Percentiles rank a stretch among this genome's conserved stretches.
Evolutionary conservation across 1,140 invertebrate species (phyloP).

Genomic region (Cydia strobilella): DNA sequence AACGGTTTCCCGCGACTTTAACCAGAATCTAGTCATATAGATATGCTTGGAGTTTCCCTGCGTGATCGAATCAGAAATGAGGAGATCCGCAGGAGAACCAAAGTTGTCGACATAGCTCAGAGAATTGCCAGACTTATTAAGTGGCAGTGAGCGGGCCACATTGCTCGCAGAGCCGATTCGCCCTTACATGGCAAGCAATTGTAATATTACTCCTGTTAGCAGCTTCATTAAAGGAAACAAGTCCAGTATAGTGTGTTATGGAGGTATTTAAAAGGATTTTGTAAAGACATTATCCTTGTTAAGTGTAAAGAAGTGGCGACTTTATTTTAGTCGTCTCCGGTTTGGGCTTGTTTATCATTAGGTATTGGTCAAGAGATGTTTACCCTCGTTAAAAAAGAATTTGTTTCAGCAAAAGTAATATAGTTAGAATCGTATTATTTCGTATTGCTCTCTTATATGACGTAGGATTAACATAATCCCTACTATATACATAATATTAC

Average conservation of each 20-base stretch:
- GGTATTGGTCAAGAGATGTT: not conserved
- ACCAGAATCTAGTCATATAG: not conserved
- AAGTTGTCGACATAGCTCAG: no score
- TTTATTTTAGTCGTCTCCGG: not conserved
- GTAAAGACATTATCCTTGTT: slow-evolving; percentile 14
- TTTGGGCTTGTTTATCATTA: not conserved
- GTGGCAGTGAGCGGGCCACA: no score
- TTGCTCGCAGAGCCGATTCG: not conserved
- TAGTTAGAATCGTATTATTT: no score
- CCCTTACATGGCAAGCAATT: not conserved
- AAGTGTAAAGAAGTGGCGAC: slow-evolving; percentile 5
- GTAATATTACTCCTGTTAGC: not conserved
- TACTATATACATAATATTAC: no score
- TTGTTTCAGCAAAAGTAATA: no score
- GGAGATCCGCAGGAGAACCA: no score
- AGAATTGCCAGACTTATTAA: no score
- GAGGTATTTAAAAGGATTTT: slow-evolving; percentile 19
- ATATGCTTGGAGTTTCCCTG: no score
- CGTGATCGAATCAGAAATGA: no score
- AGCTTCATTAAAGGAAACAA: slow-evolving; percentile 21
- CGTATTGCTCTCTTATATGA: no score
- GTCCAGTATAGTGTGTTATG: not conserved
- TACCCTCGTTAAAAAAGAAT: not conserved
- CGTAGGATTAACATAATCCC: no score
- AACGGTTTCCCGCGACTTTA: not conserved